Evolutionary conservation across 2,888 invertebrate species (phyloP).

Genomic region (Cataglyphis cursor): DNA sequence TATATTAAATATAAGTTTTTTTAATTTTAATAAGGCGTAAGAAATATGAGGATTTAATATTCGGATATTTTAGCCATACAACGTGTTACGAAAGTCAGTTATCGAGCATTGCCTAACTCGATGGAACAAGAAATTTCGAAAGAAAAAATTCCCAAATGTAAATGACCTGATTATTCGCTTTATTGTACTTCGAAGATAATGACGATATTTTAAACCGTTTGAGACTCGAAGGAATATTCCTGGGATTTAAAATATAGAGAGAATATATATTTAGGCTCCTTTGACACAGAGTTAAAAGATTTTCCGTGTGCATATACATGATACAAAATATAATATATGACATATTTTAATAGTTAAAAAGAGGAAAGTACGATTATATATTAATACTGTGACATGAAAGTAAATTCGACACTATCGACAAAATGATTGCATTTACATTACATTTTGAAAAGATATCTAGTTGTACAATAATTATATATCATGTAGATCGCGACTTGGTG

Average conservation of each 20-base stretch:
- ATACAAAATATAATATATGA: conserved; percentile 27
- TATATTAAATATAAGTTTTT: not conserved
- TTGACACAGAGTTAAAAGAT: not conserved
- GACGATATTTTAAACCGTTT: conserved; percentile 22
- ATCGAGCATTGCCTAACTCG: not conserved
- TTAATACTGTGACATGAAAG: conserved; percentile 9
- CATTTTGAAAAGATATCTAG: not conserved
- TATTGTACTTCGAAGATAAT: not conserved
- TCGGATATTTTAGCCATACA: not conserved
- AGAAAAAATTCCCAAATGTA: not conserved
- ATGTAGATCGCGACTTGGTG: not conserved
- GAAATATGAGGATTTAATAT: not conserved
- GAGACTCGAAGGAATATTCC: not conserved
- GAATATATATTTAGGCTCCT: not conserved
- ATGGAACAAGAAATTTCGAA: conserved; percentile 8
- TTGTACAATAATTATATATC: conserved; percentile 1
- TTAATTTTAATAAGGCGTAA: not conserved
- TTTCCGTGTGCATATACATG: not conserved
- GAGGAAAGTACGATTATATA: conserved; percentile 13
- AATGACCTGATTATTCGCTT: conserved; percentile 3
- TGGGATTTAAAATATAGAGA: not conserved
- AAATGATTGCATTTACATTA: conserved; percentile 6
- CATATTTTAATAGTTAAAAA: conserved; percentile 25
- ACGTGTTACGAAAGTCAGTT: not conserved
- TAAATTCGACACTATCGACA: conserved; percentile 2